phyloP scores from a whole-genome alignment of 1,140 invertebrate species.

The Bombyx mandarina region DNA sequence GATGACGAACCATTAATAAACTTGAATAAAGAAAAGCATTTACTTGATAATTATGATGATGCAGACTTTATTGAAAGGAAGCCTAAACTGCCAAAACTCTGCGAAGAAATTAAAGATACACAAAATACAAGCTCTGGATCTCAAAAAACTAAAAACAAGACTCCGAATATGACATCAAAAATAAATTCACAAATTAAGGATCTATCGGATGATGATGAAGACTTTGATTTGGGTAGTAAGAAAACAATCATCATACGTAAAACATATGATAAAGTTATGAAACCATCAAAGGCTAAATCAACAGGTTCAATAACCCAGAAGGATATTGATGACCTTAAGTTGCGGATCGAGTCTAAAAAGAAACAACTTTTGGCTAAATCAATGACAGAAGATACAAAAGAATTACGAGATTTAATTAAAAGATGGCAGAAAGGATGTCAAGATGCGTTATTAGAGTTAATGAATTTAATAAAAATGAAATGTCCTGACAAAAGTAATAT shows the following conservation, averaged over 20 bases:
- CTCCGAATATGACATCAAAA: neutral
- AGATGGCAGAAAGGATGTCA: conserved; percentile 64
- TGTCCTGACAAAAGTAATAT: conserved; percentile 49
- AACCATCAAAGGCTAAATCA: conserved; percentile 49
- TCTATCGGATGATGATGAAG: conserved; percentile 35
- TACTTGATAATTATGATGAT: conserved; percentile 31
- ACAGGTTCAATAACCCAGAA: conserved; percentile 59
- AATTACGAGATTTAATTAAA: conserved; percentile 49
- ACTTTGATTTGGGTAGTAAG: conserved; percentile 37
- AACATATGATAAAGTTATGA: conserved; percentile 45
- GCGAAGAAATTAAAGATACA: neutral
- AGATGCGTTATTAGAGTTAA: conserved; percentile 45
- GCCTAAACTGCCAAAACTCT: conserved; percentile 11
- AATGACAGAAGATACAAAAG: conserved; percentile 40
- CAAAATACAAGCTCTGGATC: conserved; percentile 8
- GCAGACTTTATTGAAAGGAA: conserved; percentile 25
- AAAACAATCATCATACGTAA: conserved; percentile 48
- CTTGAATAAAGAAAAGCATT: too few species aligned
- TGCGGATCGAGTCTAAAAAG: conserved; percentile 49
- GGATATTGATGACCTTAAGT: conserved; percentile 52
- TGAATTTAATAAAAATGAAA: conserved; percentile 53
- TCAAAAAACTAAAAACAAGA: conserved; percentile 7
- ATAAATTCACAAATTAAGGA: conserved; percentile 23
- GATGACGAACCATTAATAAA: conserved; percentile 13
- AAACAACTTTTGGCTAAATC: conserved; percentile 45